Evolutionary conservation across 2,888 invertebrate genomes (phyloP), one percentile per base, ranked within the genome.

Genomic region (Sericinus montela): DNA sequence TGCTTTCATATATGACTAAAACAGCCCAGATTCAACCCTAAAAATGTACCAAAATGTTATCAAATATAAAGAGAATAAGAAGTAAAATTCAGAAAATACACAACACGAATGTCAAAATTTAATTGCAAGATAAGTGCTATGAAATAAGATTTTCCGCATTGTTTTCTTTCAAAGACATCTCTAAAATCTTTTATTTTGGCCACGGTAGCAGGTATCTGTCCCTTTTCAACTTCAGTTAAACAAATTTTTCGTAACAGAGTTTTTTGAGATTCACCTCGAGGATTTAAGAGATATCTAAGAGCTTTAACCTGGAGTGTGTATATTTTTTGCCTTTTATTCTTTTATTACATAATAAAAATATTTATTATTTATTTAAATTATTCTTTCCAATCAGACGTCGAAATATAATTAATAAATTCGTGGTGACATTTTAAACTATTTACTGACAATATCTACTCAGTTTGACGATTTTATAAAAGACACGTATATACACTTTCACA

Each of bases 191-290:
- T 77, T 76, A 71, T 74, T 75, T 70, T 77, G 73, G 68, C 72
- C 69, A 57, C 62, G 58, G 55, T 38, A 30, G 35, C n/a, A 68
- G 70, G 70, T 68, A 69, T 74, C 67, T 75, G 71, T 71, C 77
- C 81, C 72, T 80, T 80, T 80, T 82, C 77, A 80, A 76, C 72
- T 76, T 58, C 67, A 79, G 76, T 80, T 84, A 82, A 82, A 80
- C 80, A 83, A 82, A 83, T 85, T 84, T 82, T 64, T 75, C 67
- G 67, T 77, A 83, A 83, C 77, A 81, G 83, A 80, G 78, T 82
- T 81, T 77, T 69, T 71, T 67, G 74, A 71, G 78, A 72, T 74
- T 76, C 77, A 75, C 75, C 75, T 79, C 58, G 65, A 73, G 82
- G 82, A 82, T 85, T 84, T 80, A 66, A 56, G 65, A 75, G 65